Conservation (phyloP, 2,113 vertebrate genomes). For the Pristiophorus japonicus region DNA sequence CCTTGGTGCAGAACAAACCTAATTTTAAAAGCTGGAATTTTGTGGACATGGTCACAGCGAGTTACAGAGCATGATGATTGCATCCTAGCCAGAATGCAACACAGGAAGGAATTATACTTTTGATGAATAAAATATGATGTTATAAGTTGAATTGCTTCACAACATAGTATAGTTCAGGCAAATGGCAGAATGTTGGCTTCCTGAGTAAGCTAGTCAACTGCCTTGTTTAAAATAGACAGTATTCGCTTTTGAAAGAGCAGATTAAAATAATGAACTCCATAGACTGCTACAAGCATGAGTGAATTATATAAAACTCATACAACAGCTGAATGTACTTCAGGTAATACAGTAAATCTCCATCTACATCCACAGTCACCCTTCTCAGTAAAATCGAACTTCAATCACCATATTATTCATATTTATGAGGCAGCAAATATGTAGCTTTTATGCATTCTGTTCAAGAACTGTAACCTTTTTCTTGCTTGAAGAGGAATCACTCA, state of each 20-base stretch:
- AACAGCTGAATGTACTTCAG: constrained; percentile 14
- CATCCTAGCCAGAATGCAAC: neutral
- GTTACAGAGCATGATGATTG: neutral
- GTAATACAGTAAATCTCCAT: constrained; percentile 29
- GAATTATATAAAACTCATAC: neutral
- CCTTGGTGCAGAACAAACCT: neutral
- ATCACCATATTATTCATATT: constrained; percentile 25
- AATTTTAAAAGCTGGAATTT: neutral
- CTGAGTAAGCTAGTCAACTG: neutral
- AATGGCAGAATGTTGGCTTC: neutral
- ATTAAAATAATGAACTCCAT: constrained; percentile 3
- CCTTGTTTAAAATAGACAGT: neutral
- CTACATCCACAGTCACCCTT: neutral
- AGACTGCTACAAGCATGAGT: neutral
- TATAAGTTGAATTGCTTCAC: neutral
- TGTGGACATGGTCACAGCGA: neutral
- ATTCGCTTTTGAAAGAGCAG: neutral
- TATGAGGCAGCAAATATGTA: constrained; percentile 21
- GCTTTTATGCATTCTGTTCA: constrained; percentile 1
- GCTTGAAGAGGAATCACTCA: constrained; percentile 31
- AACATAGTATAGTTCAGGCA: neutral
- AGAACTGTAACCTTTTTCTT: neutral
- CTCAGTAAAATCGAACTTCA: constrained; percentile 11
- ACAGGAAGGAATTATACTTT: neutral
- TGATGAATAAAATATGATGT: neutral